Base-by-base conservation (phyloP, 2,888 invertebrate genomes). In the Dugesia japonica region DNA sequence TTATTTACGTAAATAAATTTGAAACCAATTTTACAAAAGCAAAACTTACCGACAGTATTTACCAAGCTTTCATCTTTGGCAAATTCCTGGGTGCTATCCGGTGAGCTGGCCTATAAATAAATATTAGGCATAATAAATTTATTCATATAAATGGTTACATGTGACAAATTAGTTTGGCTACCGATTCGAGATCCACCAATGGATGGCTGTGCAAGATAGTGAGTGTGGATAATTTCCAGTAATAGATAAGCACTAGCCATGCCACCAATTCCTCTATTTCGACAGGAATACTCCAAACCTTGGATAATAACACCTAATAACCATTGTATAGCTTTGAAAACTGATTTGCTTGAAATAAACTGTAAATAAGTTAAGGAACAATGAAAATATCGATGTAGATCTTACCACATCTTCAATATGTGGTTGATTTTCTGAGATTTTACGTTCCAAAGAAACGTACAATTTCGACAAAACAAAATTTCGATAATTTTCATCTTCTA, bases 401-500 rank as follows among this genome's bases (percentile, higher is more conserved):
- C 90, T 87, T 85, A 95, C 95, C 87, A 95, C 92, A 87, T 98
- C 97, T 82, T 95, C 95, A 71, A 98, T 91, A 84, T 93, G 83
- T 20, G 79, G 92, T 86, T 95, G 84, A 77, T 86, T 97, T 83
- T 92, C 93, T 0, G 93, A 92, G 74, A 92, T 90, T 86, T 92
- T 95, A 80, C 89, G 89, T 81, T 92, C 94, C 77, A 94, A 88
- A 75, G 94, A 94, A 81, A 91, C 90, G 85, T 98, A 98, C 1
- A 99, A 87, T 83, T 94, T 92, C 80, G 92, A 92, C 73, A 98
- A 89, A 42, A 95, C 92, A 86, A 98, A 89, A 83, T 93, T 94
- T 38, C 98, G 88, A 85, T 97, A 94, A 72, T 92, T 94, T 85
- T 99, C 98, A 84, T 99, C 97, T 84, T 98, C 97, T 92, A 99